Conservation (phyloP, 2,797 vertebrate genomes). For the Coracias cyanogaster region DNA sequence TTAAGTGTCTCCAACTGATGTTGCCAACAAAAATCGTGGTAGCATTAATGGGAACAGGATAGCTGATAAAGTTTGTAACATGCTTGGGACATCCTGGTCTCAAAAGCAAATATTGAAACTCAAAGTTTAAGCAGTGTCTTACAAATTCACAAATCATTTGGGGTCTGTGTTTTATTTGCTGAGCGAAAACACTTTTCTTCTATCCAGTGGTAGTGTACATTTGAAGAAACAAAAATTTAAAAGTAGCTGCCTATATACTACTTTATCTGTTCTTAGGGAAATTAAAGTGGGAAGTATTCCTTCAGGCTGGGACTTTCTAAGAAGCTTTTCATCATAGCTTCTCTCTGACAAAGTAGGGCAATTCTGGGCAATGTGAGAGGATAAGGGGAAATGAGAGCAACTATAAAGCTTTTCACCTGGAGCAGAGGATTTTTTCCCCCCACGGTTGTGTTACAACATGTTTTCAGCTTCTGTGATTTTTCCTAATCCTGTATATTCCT, state of each 20-base stretch:
- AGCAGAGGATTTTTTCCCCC: background rate
- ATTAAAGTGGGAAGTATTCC: background rate
- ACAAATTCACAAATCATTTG: background rate
- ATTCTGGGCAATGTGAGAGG: background rate
- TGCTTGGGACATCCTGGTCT: background rate
- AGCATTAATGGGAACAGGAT: background rate
- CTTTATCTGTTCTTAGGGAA: background rate
- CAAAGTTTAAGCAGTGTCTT: background rate
- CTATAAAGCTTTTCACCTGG: background rate
- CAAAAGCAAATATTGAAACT: background rate
- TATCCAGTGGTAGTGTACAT: background rate
- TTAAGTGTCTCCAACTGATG: background rate
- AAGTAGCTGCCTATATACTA: background rate
- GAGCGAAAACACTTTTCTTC: background rate
- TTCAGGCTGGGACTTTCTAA: background rate
- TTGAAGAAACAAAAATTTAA: background rate
- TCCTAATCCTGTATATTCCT: conserved; percentile 44
- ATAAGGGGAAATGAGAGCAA: conserved; percentile 2
- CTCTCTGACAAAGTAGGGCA: background rate
- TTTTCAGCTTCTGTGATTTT: conserved; percentile 39
- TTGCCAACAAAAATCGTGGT: background rate
- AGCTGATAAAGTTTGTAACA: background rate
- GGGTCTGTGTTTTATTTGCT: background rate
- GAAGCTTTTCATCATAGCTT: background rate
- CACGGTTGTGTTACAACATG: background rate